Base-by-base conservation (phyloP, 2,888 invertebrate genomes). In the Subacronicta megacephala region DNA sequence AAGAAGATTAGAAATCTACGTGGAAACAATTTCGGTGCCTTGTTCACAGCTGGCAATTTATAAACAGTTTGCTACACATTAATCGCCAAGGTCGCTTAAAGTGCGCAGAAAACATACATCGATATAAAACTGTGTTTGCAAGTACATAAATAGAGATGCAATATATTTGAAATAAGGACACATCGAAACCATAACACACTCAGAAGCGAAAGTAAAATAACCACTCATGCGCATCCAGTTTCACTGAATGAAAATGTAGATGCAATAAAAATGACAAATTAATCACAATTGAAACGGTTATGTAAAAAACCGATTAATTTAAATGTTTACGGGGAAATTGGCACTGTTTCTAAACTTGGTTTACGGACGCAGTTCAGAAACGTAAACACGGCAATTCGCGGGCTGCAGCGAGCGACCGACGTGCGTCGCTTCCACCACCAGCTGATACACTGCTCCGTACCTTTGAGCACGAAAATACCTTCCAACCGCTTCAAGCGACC, bases 161-260 rank as follows among this genome's bases (percentile, higher is more conserved):
- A 52, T 67, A 56, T 41, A 56, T 41, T 37, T 41, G 45, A 59
- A 78, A 72, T 72, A 60, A 62, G 75, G 57, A 69, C 75, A 76
- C 71, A 61, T 76, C 75, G 65, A 71, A 65, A 68, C 68, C 55
- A 73, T 71, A 78, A 74, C 63, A 73, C 70, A 82, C 74, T 75
- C 72, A 78, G 71, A 75, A 83, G 85, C 84, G 90, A 92, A 92
- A 92, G 90, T 89, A 81, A 77, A 84, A 80, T 78, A 71, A 56
- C 57, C 87, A 89, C 87, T 90, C 87, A 81, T 84, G 90, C 90
- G 89, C 89, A 89, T 91, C 90, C 83, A 86, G 73, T 70, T 74
- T 65, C 68, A 75, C 68, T 81, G 82, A 83, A 82, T 78, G 73
- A 81, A 70, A 70, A 72, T 50, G 16, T 36, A 44, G 41, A 59